Base-by-base conservation (phyloP, 2,888 invertebrate species). In the Troides aeacus region DNA sequence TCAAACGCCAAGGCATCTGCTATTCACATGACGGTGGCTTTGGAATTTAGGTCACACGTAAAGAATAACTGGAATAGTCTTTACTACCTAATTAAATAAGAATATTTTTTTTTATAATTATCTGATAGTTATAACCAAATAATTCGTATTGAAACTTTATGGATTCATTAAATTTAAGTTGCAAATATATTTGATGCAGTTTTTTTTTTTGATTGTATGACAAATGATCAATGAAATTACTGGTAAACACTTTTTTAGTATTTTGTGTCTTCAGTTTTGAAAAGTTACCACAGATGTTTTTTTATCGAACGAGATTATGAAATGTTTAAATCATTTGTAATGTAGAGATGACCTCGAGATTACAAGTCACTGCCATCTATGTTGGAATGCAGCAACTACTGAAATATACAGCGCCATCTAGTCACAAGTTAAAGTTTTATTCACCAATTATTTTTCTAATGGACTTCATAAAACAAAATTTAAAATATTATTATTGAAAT, bases 311-410 rank as follows among this genome's bases (percentile, higher is more conserved):
- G 42, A 2, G 12, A 10, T 42, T 42, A 12, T 10, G 12, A 42
- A 42, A 39, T 10, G 39, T 46, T 15, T 46, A 46, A 56, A 56
- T 56, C n/a, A 56, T 56, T 56, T 56, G 3, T 6, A n/a, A 21
- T n/a, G 30, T 5, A 30, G 3, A 30, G 30, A 30, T 30, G 30
- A 30, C 5, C 30, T 30, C 30, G 30, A 30, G 30, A 30, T 30
- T 23, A 2, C 2, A 46, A 15, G 10, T 23, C 7, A 58, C 23
- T 15, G 64, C 42, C 64, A 64, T 64, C 57, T 64, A 64, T 57
- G n/a, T 18, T 46, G 21, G 23, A 18, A 53, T 24, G 50, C 18
- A n/a, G 21, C 58, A 62, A 42, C 30, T 60, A 62, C n/a, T 15
- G 5, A 6, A 62, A 23, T 17, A 18, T 58, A 53, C 21, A 39